Percentiles rank a stretch among this genome's conserved stretches.
These are phyloP conservation scores for Pseudomugil tenellus DNA, from an alignment of 2,797 vertebrate genomes.

Conservation along the genomic window DNA sequence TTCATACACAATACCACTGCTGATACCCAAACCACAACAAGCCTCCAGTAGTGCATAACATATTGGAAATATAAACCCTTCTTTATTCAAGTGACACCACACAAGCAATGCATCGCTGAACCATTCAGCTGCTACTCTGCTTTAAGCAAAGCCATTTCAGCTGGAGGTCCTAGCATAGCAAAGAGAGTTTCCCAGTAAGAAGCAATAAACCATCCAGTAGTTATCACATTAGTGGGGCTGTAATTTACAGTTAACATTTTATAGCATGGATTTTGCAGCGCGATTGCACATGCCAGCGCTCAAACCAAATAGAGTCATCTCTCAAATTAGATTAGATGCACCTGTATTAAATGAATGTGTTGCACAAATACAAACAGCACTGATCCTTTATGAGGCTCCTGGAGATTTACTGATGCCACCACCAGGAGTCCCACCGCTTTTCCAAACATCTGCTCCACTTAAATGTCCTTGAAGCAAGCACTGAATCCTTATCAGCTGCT, in stretches of 20 bases:
- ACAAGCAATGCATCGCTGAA: background rate
- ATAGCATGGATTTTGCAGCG: constrained; percentile 33
- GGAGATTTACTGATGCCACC: background rate
- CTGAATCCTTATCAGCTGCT: constrained; percentile 26
- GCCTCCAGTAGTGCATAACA: constrained; percentile 8
- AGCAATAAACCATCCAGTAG: constrained; percentile 39
- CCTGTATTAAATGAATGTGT: constrained; percentile 34
- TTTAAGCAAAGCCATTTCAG: constrained; percentile 4
- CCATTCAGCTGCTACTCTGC: background rate
- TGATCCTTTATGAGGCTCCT: constrained; percentile 18
- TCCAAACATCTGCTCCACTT: constrained; percentile 37
- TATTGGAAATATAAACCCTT: constrained; percentile 12
- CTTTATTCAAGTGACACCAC: constrained; percentile 1
- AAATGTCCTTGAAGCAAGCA: constrained; percentile 51
- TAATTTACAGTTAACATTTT: constrained; percentile 55
- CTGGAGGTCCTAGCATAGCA: constrained; percentile 12
- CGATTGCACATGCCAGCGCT: constrained; percentile 23
- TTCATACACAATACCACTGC: background rate
- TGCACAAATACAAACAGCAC: constrained; percentile 17
- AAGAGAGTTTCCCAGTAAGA: constrained; percentile 22
- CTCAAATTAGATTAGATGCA: constrained; percentile 40
- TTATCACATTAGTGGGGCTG: constrained; percentile 49
- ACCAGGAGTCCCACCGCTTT: constrained; percentile 1
- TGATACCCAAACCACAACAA: background rate
- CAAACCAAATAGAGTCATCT: constrained; percentile 39